phyloP scores from a whole-genome alignment of 1,140 invertebrate genomes.

The Cyclargus thomasi region DNA sequence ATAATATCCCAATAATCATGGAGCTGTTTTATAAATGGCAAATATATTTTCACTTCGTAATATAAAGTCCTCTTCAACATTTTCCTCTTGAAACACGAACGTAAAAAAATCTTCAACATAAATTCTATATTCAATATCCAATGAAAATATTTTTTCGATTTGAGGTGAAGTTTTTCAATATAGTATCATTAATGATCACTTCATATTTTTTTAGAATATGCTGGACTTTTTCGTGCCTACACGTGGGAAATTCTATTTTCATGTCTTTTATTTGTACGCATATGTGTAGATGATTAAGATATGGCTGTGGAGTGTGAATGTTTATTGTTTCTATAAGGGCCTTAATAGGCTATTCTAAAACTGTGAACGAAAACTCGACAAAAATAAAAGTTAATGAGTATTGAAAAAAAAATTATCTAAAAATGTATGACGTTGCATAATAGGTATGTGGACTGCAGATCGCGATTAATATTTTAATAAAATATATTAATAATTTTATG shows the following conservation, averaged over 20 bases:
- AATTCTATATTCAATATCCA: neutral
- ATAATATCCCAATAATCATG: neutral
- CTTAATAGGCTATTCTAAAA: too few species aligned
- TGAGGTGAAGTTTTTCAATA: neutral
- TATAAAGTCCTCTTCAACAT: neutral
- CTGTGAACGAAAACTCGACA: too few species aligned
- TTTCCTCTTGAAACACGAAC: neutral
- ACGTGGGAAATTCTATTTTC: neutral
- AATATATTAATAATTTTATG: too few species aligned
- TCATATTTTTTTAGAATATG: neutral
- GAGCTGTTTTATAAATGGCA: neutral
- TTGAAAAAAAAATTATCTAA: too few species aligned
- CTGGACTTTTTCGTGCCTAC: neutral
- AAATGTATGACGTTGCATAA: too few species aligned
- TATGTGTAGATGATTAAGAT: too few species aligned
- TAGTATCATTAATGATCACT: neutral
- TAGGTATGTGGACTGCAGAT: too few species aligned
- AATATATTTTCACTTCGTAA: neutral
- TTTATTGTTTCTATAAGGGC: too few species aligned
- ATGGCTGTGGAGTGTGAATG: too few species aligned
- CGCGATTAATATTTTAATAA: too few species aligned
- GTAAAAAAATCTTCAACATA: neutral
- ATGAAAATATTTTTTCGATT: neutral
- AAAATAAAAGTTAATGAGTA: too few species aligned
- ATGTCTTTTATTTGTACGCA: too few species aligned